Evolutionary conservation across 2,888 invertebrate genomes (phyloP).

Genomic region (Seladonia tumulorum): DNA sequence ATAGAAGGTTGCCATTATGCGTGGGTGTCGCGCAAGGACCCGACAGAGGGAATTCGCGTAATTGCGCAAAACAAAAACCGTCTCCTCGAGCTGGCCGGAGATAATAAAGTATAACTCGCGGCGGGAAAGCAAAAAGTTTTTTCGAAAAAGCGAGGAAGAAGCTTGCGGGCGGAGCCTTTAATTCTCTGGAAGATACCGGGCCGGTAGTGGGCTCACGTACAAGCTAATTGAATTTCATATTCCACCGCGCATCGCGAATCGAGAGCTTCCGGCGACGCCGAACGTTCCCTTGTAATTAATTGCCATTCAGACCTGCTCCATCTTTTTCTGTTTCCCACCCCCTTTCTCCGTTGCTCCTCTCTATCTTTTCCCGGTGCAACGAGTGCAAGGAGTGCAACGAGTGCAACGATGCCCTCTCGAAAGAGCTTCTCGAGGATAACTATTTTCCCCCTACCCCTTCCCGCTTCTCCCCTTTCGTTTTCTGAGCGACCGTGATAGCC

Average conservation of each 20-base stretch:
- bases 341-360: constrained; percentile 15
- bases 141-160: constrained; percentile 37
- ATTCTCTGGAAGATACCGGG: constrained; percentile 41
- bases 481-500: constrained; percentile 2
- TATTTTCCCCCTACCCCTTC: neutral
- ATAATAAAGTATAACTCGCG: constrained; percentile 17
- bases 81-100: neutral
- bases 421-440: constrained; percentile 24
- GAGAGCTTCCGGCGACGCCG: constrained; percentile 56
- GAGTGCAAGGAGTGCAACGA: constrained; percentile 10
- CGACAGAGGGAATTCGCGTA: constrained; percentile 10
- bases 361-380: neutral
- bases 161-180: constrained; percentile 35
- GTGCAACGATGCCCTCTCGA: constrained; percentile 21
- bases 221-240: constrained; percentile 77
- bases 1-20: neutral
- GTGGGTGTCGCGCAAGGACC: neutral
- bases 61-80: constrained; percentile 28
- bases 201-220: constrained; percentile 58
- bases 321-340: constrained; percentile 27
- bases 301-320: constrained; percentile 65
- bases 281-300: constrained; percentile 74
- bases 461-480: neutral
- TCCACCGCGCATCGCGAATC: constrained; percentile 71
- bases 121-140: constrained; percentile 32